These are phyloP conservation scores for Meandrina meandrites DNA, from an alignment of 92 coral and sea anemone species.

Conservation along the genomic window DNA sequence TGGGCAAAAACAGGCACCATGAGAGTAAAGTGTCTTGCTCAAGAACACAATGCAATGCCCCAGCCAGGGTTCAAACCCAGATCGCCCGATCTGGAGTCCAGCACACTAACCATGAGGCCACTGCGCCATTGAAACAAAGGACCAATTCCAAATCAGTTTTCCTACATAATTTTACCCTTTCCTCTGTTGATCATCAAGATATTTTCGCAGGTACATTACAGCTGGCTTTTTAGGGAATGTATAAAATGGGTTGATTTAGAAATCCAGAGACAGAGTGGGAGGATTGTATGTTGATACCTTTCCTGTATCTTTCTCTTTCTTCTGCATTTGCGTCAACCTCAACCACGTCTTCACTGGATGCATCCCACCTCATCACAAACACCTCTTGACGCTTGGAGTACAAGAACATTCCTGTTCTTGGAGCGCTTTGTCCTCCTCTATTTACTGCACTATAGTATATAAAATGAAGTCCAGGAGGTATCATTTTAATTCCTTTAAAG, in stretches of 20 bases:
- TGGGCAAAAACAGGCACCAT: too few species aligned
- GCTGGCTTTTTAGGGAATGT: too few species aligned
- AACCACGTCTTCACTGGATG: conserved; percentile 70
- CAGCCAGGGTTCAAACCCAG: too few species aligned
- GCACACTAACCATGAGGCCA: too few species aligned
- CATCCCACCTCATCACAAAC: conserved; percentile 84
- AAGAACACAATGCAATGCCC: too few species aligned
- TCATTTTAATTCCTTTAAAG: conserved; percentile 96
- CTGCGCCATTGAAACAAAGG: too few species aligned
- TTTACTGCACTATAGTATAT: conserved; percentile 84
- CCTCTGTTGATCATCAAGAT: too few species aligned
- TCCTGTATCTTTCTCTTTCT: conserved; percentile 63
- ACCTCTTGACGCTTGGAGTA: conserved; percentile 66
- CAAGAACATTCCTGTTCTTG: conserved; percentile 91
- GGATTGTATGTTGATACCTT: conserved; percentile 48
- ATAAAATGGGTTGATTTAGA: not conserved
- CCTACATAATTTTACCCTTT: too few species aligned
- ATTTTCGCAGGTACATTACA: too few species aligned
- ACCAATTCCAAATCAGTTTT: too few species aligned
- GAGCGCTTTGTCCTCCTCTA: conserved; percentile 88
- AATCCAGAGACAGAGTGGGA: not conserved
- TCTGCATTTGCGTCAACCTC: conserved; percentile 66
- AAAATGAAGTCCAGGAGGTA: conserved; percentile 94
- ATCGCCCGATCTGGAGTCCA: too few species aligned
- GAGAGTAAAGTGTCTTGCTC: too few species aligned